Evolutionary conservation across 2,797 vertebrate species (phyloP).

Genomic region (Ambastaia sidthimunki): DNA sequence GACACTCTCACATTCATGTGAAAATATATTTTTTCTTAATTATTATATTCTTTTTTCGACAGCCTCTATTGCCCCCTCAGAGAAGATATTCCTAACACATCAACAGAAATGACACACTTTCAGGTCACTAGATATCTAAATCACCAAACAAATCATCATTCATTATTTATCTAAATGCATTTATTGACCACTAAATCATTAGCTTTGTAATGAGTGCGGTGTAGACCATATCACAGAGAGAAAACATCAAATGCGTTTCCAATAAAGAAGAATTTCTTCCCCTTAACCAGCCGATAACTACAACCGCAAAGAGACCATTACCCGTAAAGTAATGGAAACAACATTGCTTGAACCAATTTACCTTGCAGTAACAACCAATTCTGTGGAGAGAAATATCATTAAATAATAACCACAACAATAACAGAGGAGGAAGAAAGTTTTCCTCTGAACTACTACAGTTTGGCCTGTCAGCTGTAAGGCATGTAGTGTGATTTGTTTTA

Average conservation of each 20-base stretch:
- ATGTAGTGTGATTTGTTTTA: constrained; percentile 18
- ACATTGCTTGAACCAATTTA: constrained; percentile 3
- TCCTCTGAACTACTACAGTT: constrained; percentile 20
- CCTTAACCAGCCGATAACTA: constrained; percentile 20
- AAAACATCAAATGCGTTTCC: constrained; percentile 51
- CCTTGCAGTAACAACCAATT: constrained; percentile 14
- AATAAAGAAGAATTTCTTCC: constrained; percentile 40
- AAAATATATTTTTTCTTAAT: no score
- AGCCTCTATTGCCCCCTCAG: background rate
- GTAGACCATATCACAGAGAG: constrained; percentile 29
- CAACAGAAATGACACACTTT: background rate
- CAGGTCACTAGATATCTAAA: constrained; percentile 10
- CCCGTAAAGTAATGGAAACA: constrained; percentile 45
- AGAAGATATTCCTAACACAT: background rate
- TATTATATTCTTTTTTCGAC: background rate
- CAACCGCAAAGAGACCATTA: constrained; percentile 33
- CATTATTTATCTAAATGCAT: constrained; percentile 55
- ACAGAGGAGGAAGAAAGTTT: constrained; percentile 36
- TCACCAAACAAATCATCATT: constrained; percentile 49
- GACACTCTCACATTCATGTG: no score
- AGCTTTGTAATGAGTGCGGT: constrained; percentile 49
- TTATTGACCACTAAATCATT: constrained; percentile 51
- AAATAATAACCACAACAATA: constrained; percentile 18
- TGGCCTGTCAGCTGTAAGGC: constrained; percentile 34
- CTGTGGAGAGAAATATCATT: constrained; percentile 15